A percentile compares a stretch with the other conserved stretches of the same genome.
phyloP scores from a whole-genome alignment of 2,113 vertebrate genomes.

The Gorsachius goisagi region DNA sequence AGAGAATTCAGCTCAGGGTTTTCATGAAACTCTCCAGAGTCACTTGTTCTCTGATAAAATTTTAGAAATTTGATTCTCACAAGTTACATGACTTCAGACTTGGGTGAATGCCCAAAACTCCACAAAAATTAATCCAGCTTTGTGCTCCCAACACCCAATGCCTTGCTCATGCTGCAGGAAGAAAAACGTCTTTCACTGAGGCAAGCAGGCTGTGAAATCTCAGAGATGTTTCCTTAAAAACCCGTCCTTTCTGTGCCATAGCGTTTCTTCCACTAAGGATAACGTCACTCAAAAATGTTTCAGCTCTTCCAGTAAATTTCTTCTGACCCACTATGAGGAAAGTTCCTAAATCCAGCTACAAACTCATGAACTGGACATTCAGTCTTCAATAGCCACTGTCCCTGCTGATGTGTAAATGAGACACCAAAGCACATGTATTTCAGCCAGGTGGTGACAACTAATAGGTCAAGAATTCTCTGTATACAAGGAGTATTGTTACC shows the following conservation, averaged over 20 bases:
- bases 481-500: not conserved
- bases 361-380: not conserved
- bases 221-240: not conserved
- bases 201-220: not conserved
- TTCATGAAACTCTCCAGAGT: not conserved
- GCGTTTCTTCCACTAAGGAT: not conserved
- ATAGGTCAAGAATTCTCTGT: not conserved
- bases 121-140: not conserved
- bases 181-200: not conserved
- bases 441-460: not conserved
- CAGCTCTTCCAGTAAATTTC: not conserved
- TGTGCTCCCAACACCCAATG: not conserved
- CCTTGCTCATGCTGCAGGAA: not conserved
- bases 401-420: not conserved
- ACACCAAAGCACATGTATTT: not conserved
- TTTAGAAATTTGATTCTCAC: not conserved
- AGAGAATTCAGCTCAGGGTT: not conserved
- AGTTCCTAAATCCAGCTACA: not conserved
- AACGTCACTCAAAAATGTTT: not conserved
- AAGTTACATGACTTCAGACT: not conserved
- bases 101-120: not conserved
- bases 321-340: not conserved
- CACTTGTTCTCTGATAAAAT: not conserved
- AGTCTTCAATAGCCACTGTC: not conserved
- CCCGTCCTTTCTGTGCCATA: not conserved